Evolutionary conservation across 2,888 invertebrate genomes (phyloP), one percentile per base, ranked within the genome.

Genomic region (Byasa hedistus): DNA sequence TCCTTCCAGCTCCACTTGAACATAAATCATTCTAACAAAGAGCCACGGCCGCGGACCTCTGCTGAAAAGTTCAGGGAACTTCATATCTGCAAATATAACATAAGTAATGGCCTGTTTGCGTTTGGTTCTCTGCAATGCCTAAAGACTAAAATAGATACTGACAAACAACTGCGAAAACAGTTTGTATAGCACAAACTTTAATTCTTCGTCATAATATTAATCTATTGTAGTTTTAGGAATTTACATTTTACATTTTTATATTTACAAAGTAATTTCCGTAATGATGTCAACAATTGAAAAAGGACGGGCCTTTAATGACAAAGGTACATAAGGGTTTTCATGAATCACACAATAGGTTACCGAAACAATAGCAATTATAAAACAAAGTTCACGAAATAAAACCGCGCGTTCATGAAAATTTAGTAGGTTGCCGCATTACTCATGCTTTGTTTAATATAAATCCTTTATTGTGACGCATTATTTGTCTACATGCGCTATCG

Each of bases 381-480:
- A 79, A 80, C 84, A 86, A 84, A 85, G 87, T 86, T 88, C 83
- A 85, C 76, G 75, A 81, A 78, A 82, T 81, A 83, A 84, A 84
- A 84, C 81, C 80, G 77, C 75, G 76, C 76, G 76, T 68, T 78
- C 80, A 84, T 88, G 84, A 85, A 86, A 87, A 81, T 84, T 82
- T 73, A 81, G 80, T 75, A 68, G 60, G 12, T 39, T 39, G 39
- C 61, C 61, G 79, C 70, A 75, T 85, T 85, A 86, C 80, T 86
- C 87, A 86, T 76, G 69, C 68, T 68, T n/a, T 66, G 68, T 75
- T 78, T 73, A 71, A 69, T 36, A 58, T 74, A 69, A 71, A 71
- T 71, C 75, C 69, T 75, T 73, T 69, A 73, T 76, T 67, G 72
- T 65, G 55, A 60, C 44, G 22, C 2, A 5, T 51, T 57, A 21